A percentile compares a stretch with the other conserved stretches of the same genome.
phyloP scores from a whole-genome alignment of 2,113 vertebrate genomes.

The Oncorhynchus keta region DNA sequence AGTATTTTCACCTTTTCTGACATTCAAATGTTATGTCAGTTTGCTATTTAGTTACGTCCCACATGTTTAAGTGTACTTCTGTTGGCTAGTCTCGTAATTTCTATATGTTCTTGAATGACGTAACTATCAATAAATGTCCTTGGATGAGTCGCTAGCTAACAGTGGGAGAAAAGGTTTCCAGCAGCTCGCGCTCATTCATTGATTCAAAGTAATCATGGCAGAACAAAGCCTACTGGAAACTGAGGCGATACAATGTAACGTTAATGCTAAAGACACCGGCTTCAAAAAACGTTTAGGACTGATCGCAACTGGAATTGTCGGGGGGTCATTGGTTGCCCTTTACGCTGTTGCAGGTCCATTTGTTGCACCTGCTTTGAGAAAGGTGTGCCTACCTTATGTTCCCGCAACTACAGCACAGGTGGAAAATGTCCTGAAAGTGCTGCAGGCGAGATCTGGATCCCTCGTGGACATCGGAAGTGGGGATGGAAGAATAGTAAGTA shows the following conservation, averaged over 20 bases:
- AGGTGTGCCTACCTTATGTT: constrained; percentile 89
- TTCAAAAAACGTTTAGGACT: constrained; percentile 71
- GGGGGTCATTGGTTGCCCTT: constrained; percentile 78
- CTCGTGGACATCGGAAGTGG: constrained; percentile 93
- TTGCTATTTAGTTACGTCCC: not conserved
- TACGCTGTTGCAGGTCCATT: constrained; percentile 84
- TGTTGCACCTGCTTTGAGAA: constrained; percentile 83
- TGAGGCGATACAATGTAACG: not conserved
- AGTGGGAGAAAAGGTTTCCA: not conserved
- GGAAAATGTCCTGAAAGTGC: constrained; percentile 80
- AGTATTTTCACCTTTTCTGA: not conserved
- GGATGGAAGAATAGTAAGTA: constrained; percentile 93
- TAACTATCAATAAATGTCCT: no score
- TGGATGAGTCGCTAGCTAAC: no score
- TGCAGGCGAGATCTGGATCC: constrained; percentile 73
- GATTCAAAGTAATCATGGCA: constrained; percentile 26
- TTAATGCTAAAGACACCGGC: fast-evolving
- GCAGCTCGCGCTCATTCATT: not conserved
- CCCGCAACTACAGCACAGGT: constrained; percentile 87
- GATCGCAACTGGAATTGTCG: constrained; percentile 69
- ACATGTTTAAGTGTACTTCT: not conserved
- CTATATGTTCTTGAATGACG: not conserved
- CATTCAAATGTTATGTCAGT: not conserved
- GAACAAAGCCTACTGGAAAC: not conserved
- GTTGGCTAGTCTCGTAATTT: not conserved